A percentile compares a stretch with the other conserved stretches of the same genome.
Conservation (phyloP, 1,140 invertebrate species). For the Portunus trituberculatus region DNA sequence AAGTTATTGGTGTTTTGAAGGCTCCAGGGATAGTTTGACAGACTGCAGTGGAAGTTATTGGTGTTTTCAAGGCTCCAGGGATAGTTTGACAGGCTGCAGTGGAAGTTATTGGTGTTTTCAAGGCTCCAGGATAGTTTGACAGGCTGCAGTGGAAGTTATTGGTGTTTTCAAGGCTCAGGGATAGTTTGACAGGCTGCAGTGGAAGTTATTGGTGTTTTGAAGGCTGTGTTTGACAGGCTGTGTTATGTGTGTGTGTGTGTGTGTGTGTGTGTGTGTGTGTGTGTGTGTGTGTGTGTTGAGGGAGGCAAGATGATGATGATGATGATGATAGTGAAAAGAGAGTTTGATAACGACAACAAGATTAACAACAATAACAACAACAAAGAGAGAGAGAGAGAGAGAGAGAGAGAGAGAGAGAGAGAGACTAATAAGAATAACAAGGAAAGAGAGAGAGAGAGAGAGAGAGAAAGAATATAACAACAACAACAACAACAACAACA, state of each 20-base stretch:
- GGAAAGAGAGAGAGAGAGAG: no score
- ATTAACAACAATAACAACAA: no score
- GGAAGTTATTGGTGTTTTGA: not conserved
- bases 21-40: no score
- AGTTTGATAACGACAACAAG: not conserved
- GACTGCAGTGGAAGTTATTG: no score
- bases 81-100: no score
- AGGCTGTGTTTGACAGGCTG: not conserved
- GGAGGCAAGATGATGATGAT: not conserved
- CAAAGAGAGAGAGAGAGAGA: not conserved
- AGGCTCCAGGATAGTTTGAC: no score
- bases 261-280: not conserved
- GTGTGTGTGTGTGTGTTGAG: not conserved
- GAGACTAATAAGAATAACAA: not conserved
- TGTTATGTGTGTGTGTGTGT: not conserved
- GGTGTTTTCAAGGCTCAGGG: no score
- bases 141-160: no score
- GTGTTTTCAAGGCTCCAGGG: no score
- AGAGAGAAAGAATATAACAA: not conserved
- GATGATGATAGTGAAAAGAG: not conserved
- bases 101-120: no score
- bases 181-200: not conserved
- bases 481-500: no score
- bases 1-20: no score
- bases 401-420: not conserved